Base-by-base conservation (phyloP, 2,113 vertebrate species). In the Cynocephalus volans region DNA sequence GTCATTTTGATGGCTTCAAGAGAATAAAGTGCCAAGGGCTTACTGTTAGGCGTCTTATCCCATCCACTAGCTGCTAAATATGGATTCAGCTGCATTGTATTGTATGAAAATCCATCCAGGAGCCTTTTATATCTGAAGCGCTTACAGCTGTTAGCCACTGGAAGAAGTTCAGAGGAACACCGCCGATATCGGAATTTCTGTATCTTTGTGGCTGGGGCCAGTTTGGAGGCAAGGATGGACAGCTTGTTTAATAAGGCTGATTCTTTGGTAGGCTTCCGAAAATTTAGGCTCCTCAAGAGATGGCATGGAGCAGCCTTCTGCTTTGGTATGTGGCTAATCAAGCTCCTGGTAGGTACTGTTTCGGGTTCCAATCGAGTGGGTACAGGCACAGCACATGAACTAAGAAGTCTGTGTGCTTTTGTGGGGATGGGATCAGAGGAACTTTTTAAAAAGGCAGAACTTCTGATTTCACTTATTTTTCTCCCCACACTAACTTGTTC, bases 231-330 rank as follows among this genome's bases (percentile, higher is more conserved):
- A 73, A 98, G 90, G 82, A 93, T n/a, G 86, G 99, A 98, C 50
- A 99, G 98, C 96, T 97, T 98, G 95, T 67, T 97, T 82, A 99
- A 70, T 96, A 99, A 94, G 48, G 96, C 92, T 76, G 95, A 97
- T 64, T 99, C 99, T 98, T 98, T 98, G 98, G 98, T 98, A 97
- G 88, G 70, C 96, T 98, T 98, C 82, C 96, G 96, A 86, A 95
- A 95, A 93, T 85, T 97, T 96, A 94, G 95, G 91, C 86, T 92
- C 90, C 87, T 98, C 87, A 95, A 86, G 82, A 92, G 88, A 92
- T 96, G 97, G 98, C 95, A 98, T 1, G 60, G 96, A 84, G 50
- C 48, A 81, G 96, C 95, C 70, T 67, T 97, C 90, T 95, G 98
- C 98, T 98, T 97, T 97, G 98, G 97, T 92, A 86, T 31, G 56